These are phyloP conservation scores for Drosophila saltans DNA, from an alignment of 1,140 invertebrate genomes.

Conservation along the genomic window DNA sequence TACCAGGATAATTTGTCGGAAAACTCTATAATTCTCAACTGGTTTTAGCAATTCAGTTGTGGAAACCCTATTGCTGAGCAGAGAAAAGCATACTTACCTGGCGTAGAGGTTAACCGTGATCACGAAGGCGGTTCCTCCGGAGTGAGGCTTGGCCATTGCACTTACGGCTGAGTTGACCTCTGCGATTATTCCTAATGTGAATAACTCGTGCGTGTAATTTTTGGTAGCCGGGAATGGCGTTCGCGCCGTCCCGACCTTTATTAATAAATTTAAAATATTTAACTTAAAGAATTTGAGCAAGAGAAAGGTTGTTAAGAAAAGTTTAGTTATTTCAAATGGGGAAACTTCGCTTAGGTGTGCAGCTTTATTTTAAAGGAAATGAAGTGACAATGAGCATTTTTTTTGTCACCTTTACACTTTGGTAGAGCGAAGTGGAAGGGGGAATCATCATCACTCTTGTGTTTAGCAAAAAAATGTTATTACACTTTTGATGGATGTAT, in stretches of 20 bases:
- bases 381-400: too few relatives aligned
- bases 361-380: too few relatives aligned
- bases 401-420: too few relatives aligned
- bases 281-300: too few relatives aligned
- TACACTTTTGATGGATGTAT: too few relatives aligned
- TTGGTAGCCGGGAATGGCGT: constrained; percentile 83
- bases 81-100: constrained; percentile 84
- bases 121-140: constrained; percentile 87
- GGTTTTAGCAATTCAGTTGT: background rate
- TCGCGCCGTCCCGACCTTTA: constrained; percentile 77
- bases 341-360: too few relatives aligned
- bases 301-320: too few relatives aligned
- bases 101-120: constrained; percentile 86
- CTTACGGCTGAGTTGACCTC: constrained; percentile 56
- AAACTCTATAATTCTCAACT: constrained; percentile 51
- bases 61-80: background rate
- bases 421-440: too few relatives aligned
- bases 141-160: constrained; percentile 84
- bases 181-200: constrained; percentile 83
- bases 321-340: too few relatives aligned
- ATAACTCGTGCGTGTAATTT: constrained; percentile 83
- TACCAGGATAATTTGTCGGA: too few relatives aligned
- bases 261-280: constrained; percentile 28
- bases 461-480: too few relatives aligned
- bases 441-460: too few relatives aligned